A percentile compares a stretch with the other conserved stretches of the same genome.
phyloP scores from a whole-genome alignment of 1,140 invertebrate species.

The Homarus americanus region DNA sequence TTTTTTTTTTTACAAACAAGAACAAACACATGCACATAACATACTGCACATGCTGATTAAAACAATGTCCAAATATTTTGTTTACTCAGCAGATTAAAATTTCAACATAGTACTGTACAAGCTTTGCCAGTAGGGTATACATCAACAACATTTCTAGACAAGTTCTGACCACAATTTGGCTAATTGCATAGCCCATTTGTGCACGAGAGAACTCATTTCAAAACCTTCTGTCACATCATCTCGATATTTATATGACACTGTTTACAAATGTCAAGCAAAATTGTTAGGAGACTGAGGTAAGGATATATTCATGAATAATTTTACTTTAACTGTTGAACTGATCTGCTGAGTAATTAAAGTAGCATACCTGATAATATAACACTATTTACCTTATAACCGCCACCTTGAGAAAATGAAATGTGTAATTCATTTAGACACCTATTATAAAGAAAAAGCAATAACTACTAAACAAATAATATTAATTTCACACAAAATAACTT shows the following conservation, averaged over 20 bases:
- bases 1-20: too few species aligned
- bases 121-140: too few species aligned
- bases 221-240: too few species aligned
- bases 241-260: too few species aligned
- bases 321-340: neutral
- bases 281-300: too few species aligned
- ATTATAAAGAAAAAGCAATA: neutral
- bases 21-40: neutral
- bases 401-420: constrained; percentile 15
- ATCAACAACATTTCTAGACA: too few species aligned
- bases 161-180: too few species aligned
- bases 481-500: neutral
- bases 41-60: neutral
- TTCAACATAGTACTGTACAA: too few species aligned
- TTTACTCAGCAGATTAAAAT: neutral
- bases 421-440: neutral
- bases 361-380: neutral
- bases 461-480: neutral
- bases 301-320: neutral
- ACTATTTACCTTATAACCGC: constrained; percentile 1
- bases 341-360: neutral
- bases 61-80: neutral
- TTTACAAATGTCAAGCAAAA: too few species aligned
- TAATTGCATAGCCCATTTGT: too few species aligned
- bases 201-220: too few species aligned